These are phyloP conservation scores for Neolamprologus cancellatus DNA, from an alignment of 2,113 vertebrate genomes.

Conservation along the genomic window DNA sequence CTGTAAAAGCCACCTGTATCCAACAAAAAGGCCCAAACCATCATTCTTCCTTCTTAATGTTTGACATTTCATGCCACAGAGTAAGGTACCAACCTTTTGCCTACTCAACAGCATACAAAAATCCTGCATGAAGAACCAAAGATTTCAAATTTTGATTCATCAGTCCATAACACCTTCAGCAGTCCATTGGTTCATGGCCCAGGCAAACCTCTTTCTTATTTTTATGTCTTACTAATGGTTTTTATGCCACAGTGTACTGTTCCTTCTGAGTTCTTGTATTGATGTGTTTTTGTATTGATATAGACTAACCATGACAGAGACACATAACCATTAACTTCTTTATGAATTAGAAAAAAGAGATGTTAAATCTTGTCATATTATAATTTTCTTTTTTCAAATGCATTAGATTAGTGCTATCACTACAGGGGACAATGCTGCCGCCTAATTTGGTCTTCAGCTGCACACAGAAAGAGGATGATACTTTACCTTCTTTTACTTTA, in stretches of 20 bases:
- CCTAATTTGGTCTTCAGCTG: no score
- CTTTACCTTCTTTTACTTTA: background rate
- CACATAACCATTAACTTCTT: background rate
- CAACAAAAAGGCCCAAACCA: background rate
- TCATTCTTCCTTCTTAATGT: background rate
- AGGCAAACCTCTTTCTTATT: background rate
- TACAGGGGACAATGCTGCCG: fast-evolving
- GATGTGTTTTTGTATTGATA: background rate
- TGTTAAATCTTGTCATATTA: background rate
- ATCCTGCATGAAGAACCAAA: background rate
- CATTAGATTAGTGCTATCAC: no score
- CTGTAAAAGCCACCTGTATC: background rate
- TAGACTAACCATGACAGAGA: background rate
- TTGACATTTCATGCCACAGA: background rate
- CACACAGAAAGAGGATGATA: fast-evolving
- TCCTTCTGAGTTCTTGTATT: background rate
- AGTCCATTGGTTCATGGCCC: background rate
- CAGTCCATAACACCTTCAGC: background rate
- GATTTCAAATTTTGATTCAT: background rate
- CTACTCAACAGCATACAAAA: background rate
- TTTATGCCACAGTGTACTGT: background rate
- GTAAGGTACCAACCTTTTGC: background rate
- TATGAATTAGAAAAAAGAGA: background rate
- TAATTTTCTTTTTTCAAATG: no score
- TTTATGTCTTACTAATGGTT: background rate